Conservation (phyloP, 2,888 invertebrate genomes). For the Ophion slaviceki region DNA sequence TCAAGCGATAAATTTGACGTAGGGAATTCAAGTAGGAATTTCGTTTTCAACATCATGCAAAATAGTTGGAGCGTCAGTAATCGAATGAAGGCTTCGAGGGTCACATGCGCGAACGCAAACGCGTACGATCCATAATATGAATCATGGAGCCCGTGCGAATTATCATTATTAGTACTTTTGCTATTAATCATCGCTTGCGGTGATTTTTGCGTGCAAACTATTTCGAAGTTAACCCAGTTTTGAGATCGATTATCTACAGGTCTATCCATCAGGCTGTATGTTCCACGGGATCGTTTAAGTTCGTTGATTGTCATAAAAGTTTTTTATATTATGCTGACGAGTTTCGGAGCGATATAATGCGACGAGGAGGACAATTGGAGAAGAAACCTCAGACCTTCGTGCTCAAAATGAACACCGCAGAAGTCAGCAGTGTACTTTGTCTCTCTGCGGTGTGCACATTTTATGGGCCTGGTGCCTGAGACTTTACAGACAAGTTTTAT, state of each 20-base stretch:
- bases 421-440: conserved; percentile 5
- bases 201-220: conserved; percentile 1
- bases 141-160: conserved; percentile 56
- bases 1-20: conserved; percentile 50
- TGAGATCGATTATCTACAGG: conserved; percentile 69
- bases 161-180: conserved; percentile 68
- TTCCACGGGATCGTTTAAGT: conserved; percentile 24
- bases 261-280: conserved; percentile 66
- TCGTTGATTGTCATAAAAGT: conserved; percentile 52
- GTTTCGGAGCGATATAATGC: background rate
- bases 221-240: conserved; percentile 53
- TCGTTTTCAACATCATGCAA: conserved; percentile 23
- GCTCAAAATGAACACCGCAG: conserved; percentile 18
- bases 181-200: conserved; percentile 18
- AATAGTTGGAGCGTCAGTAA: conserved; percentile 13
- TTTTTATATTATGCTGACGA: background rate
- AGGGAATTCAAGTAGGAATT: conserved; percentile 46
- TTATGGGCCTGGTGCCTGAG: conserved; percentile 41
- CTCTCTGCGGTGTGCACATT: background rate
- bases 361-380: background rate
- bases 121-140: conserved; percentile 70
- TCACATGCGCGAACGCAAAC: conserved; percentile 52
- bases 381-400: conserved; percentile 13
- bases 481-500: conserved; percentile 37
- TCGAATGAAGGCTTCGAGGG: conserved; percentile 8